Conservation (phyloP, 2,797 vertebrate species). For the Cheirogaleus major region DNA sequence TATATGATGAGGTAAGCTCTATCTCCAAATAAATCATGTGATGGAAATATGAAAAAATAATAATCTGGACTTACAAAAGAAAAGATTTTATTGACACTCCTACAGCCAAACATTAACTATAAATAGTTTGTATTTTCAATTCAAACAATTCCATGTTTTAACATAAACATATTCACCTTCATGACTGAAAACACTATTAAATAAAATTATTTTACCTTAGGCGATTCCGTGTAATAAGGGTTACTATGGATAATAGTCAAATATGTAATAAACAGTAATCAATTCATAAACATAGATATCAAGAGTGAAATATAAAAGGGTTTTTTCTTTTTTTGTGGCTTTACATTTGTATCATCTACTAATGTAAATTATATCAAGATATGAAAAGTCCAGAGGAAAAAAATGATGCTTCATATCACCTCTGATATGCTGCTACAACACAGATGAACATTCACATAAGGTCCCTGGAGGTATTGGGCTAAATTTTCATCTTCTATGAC, state of each 20-base stretch:
- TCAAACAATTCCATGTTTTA: not conserved
- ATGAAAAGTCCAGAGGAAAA: not conserved
- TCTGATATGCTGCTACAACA: not conserved
- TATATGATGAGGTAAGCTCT: not conserved
- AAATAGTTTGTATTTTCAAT: conserved; percentile 32
- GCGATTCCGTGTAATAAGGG: not conserved
- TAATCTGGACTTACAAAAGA: not conserved
- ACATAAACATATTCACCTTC: conserved; percentile 12
- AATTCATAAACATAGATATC: not conserved
- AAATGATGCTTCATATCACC: not conserved
- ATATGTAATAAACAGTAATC: not conserved
- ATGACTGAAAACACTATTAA: not conserved
- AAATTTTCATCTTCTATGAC: not conserved
- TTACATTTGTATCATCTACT: not conserved
- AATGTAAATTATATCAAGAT: not conserved
- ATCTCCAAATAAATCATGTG: not conserved
- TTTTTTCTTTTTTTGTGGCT: not conserved
- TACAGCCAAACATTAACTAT: not conserved
- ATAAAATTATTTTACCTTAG: not conserved
- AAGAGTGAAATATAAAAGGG: not conserved
- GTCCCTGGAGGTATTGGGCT: not conserved
- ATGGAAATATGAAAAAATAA: not conserved
- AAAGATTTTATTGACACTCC: not conserved
- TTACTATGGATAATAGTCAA: not conserved
- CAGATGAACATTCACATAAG: not conserved